A percentile compares a stretch with the other conserved stretches of the same genome.
Evolutionary conservation across 2,888 invertebrate genomes (phyloP).

Genomic region (Lordiphosa andalusiaca): DNA sequence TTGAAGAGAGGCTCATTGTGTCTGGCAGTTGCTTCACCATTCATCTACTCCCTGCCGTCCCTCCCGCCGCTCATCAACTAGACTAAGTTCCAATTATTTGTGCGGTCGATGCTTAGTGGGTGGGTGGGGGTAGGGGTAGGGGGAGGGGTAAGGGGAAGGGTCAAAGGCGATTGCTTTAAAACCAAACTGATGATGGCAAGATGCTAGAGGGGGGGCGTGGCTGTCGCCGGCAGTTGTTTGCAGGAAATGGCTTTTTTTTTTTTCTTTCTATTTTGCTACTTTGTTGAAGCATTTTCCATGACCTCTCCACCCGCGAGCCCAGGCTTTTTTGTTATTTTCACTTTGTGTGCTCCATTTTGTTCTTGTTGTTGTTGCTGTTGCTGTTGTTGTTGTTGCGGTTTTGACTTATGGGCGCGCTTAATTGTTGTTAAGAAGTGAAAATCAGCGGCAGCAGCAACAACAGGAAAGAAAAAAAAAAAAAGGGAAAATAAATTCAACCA

Average conservation of each 20-base stretch:
- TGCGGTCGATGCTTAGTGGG: slow-evolving; percentile 61
- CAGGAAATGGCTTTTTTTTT: slow-evolving; percentile 62
- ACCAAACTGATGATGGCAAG: slow-evolving; percentile 15
- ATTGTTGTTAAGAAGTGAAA: slow-evolving; percentile 76
- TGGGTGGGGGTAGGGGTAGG: background rate
- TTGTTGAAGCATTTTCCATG: slow-evolving; percentile 44
- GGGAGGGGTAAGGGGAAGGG: slow-evolving; percentile 8
- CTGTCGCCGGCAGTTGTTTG: slow-evolving; percentile 64
- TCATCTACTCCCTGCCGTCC: background rate
- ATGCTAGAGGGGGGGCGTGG: slow-evolving; percentile 25
- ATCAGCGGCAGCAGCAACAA: slow-evolving; percentile 52
- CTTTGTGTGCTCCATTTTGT: slow-evolving; percentile 67
- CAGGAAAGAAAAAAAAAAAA: slow-evolving; percentile 30
- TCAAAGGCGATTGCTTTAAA: slow-evolving; percentile 41
- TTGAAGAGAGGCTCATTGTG: slow-evolving; percentile 73
- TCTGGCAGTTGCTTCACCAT: slow-evolving; percentile 39
- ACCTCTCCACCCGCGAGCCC: background rate
- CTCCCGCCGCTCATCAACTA: slow-evolving; percentile 31
- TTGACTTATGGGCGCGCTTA: slow-evolving; percentile 73
- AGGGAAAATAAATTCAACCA: slow-evolving; percentile 63
- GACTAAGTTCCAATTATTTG: slow-evolving; percentile 74
- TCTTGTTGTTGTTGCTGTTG: slow-evolving; percentile 60
- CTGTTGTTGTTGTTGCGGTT: slow-evolving; percentile 68
- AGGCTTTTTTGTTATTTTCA: slow-evolving; percentile 27
- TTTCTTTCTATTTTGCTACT: slow-evolving; percentile 45